Evolutionary conservation across 1,140 invertebrate species (phyloP).

Genomic region (Berghia stephanieae): DNA sequence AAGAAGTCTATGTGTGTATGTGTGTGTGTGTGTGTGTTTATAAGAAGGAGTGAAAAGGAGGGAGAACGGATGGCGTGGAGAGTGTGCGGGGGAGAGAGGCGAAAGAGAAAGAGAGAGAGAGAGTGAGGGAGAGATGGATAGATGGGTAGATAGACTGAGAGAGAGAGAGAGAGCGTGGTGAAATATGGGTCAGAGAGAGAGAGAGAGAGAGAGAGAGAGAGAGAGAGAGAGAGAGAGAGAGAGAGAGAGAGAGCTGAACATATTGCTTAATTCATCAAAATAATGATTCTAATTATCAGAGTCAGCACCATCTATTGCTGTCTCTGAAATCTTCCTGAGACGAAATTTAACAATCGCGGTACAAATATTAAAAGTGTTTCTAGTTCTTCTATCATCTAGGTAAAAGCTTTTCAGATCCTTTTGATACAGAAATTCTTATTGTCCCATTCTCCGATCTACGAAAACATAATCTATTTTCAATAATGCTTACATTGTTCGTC

Average conservation of each 20-base stretch:
- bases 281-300: too few relatives aligned
- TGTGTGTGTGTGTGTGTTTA: background rate
- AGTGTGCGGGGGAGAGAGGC: background rate
- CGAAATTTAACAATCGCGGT: too few relatives aligned
- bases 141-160: background rate
- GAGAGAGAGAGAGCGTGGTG: background rate
- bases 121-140: background rate
- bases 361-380: too few relatives aligned
- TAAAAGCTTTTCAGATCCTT: too few relatives aligned
- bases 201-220: background rate
- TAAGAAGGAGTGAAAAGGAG: conserved; percentile 3
- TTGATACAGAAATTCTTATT: too few relatives aligned
- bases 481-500: too few relatives aligned
- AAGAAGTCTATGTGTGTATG: background rate
- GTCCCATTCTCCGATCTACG: too few relatives aligned
- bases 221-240: background rate
- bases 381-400: too few relatives aligned
- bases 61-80: background rate
- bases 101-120: background rate
- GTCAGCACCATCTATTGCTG: too few relatives aligned
- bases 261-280: too few relatives aligned
- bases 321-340: too few relatives aligned
- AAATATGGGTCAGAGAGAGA: background rate
- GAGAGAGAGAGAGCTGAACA: background rate
- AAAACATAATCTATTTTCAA: too few relatives aligned